Percentiles rank a stretch among this genome's conserved stretches.
Conservation (phyloP, 2,113 vertebrate genomes). For the Strigops habroptila region DNA sequence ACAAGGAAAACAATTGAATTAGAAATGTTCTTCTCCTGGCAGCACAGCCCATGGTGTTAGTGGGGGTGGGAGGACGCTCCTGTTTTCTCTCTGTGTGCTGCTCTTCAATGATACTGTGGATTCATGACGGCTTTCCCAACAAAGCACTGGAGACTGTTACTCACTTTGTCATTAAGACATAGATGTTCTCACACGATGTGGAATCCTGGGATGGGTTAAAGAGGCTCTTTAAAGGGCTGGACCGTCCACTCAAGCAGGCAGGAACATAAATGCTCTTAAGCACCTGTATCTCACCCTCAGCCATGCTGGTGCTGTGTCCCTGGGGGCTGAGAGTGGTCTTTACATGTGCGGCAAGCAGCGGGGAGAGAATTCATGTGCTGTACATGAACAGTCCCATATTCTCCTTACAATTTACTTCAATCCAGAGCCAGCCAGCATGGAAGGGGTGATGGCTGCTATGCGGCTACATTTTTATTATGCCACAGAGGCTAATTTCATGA, state of each 20-base stretch:
- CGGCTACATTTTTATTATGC: background rate
- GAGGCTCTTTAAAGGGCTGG: background rate
- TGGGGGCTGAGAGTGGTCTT: background rate
- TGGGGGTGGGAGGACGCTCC: background rate
- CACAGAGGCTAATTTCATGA: background rate
- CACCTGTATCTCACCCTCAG: background rate
- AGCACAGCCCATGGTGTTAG: background rate
- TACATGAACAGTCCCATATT: background rate
- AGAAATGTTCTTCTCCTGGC: slow-evolving; percentile 54
- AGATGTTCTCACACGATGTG: background rate
- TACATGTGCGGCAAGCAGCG: background rate
- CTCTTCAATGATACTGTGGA: background rate
- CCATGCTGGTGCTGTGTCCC: background rate
- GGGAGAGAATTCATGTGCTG: background rate
- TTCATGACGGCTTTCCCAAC: background rate
- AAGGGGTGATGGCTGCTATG: background rate
- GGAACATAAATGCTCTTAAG: background rate
- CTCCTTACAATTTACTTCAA: background rate
- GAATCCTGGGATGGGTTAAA: background rate
- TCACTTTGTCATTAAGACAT: background rate
- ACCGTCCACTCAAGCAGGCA: background rate
- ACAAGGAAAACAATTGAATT: slow-evolving; percentile 43
- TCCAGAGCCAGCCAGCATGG: background rate
- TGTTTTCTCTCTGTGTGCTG: background rate
- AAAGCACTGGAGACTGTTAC: background rate